Base-by-base conservation (phyloP, 1,140 invertebrate genomes). In the Chironomus striatipennis region DNA sequence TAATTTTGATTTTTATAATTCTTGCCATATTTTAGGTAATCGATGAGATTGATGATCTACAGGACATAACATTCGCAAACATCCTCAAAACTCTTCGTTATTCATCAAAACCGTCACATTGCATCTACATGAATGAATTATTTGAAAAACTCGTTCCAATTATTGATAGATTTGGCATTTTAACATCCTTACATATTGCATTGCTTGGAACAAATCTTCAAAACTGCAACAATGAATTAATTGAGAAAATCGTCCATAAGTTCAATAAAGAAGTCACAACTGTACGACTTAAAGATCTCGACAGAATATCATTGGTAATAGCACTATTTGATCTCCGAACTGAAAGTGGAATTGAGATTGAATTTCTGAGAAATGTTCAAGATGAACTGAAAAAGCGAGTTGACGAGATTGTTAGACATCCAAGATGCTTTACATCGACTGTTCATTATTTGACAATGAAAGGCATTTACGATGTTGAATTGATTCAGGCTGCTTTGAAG, bases 281-380 rank as follows among this genome's bases (percentile, higher is more conserved):
- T 1, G 77, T 83, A 0, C 83, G 88, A 74, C 72, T 90, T 0
- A 90, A 90, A 81, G 89, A 90, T 76, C 78, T 90, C 9, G 89
- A 90, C 80, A 82, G 88, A 75, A 79, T 89, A 2, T 76, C 85
- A 5, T 83, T 86, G 74, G 79, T 80, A 2, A 79, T 88, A 20
- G 80, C 79, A 4, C 81, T 84, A 75, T 87, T 86, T 47, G 84
- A 87, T 78, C 80, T 83, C 73, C 75, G 80, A 12, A 82, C 82
- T 10, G 43, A 80, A 76, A 81, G 80, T 24, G 77, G 79, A 0
- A 78, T 80, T 64, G 80, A 79, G 4, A 77, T 77, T 0, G 79
- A 83, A 15, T 64, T 88, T 12, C 87, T 83, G 75, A 8, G 83
- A 12, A 77, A 77, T 17, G 79, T 87, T 7, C 75, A 85, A 6